phyloP scores from a whole-genome alignment of 2,797 vertebrate species.

The Clamator glandarius region DNA sequence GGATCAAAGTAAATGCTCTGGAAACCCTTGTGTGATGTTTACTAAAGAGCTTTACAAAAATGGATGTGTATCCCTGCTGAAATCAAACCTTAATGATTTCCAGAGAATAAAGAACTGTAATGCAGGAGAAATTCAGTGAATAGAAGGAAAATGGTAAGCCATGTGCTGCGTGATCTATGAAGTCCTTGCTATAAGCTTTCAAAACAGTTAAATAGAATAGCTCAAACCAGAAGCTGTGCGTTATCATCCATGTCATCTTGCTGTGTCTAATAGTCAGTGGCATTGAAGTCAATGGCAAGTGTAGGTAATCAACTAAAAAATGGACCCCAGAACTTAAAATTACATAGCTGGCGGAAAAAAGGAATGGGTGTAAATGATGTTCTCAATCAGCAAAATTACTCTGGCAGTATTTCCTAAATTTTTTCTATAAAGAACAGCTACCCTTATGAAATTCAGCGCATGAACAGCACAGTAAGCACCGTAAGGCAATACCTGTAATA shows the following conservation, averaged over 20 bases:
- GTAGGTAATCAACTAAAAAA: neutral
- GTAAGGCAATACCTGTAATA: neutral
- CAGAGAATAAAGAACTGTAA: neutral
- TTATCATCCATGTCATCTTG: neutral
- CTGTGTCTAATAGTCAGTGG: neutral
- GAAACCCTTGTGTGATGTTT: neutral
- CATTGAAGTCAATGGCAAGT: neutral
- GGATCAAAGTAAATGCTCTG: neutral
- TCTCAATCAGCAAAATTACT: neutral
- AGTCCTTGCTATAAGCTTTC: neutral
- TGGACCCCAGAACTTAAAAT: neutral
- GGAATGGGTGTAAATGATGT: neutral
- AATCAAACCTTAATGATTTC: neutral
- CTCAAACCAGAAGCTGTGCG: neutral
- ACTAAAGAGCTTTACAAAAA: neutral
- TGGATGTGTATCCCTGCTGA: neutral
- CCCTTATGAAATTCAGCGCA: neutral
- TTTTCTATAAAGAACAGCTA: neutral
- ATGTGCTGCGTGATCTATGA: fast-evolving
- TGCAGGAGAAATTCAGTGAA: neutral
- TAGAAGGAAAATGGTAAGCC: neutral
- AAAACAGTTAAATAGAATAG: neutral
- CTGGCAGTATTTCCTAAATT: neutral
- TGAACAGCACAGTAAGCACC: neutral
- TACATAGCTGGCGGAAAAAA: neutral